Evolutionary conservation across 2,797 vertebrate species (phyloP), one percentile per base, ranked within the genome.

Genomic region (Sandelia bainsii): DNA sequence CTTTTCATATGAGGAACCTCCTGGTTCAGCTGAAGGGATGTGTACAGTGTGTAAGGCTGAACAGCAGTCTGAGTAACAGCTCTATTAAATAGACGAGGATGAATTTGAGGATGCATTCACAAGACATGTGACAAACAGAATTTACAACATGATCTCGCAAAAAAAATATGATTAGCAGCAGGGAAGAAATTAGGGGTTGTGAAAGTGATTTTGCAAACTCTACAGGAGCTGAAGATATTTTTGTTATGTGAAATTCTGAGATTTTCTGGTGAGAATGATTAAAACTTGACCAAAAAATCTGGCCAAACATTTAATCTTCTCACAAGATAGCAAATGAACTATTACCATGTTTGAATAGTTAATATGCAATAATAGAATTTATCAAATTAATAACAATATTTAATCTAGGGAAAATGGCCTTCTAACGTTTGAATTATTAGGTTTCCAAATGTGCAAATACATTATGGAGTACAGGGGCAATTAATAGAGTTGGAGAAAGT

Each of bases 1-100:
- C 85, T 89, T 90, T 91, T 91, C 87, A 86, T 85, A 84, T 60
- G 84, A 86, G 87, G 89, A 89, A 89, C 85, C 85, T 90, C 89
- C 84, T 84, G 88, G 89, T 86, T 87, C 84, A 79, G 84, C 66
- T 80, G 77, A 84, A 60, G 73, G 68, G 50, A 84, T 16, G 34
- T 53, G 62, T 85, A 83, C 72, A 77, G 87, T 87, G 69, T 61
- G 64, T 63, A 61, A 64, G 75, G 56, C 65, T 72, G 79, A 81
- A 75, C 62, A 69, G 72, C 54, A 75, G 73, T 45, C 70, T 17
- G 78, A 59, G 75, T 84, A 85, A 91, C 83, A 79, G 79, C 91
- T 93, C 88, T 87, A 89, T 93, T 91, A 88, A 79, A 83, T 78
- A 29, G 72, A 70, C 72, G 54, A 49, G 39, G 74, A 74, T 71